phyloP scores from a whole-genome alignment of 2,888 invertebrate genomes.

The Cynaeus angustus region DNA sequence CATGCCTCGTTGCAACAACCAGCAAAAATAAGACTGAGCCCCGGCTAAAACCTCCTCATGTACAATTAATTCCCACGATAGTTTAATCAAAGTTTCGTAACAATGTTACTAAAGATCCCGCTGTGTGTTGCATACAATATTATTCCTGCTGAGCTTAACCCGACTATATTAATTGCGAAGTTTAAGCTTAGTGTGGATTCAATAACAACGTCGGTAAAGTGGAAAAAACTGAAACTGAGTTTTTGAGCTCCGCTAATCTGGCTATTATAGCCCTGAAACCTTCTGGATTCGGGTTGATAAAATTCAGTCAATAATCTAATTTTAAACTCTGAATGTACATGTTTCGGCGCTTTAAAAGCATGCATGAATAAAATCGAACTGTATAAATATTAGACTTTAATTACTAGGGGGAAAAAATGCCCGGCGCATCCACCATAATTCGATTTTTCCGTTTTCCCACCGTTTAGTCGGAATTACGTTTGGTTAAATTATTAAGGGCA shows the following conservation, averaged over 20 bases:
- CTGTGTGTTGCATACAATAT: constrained; percentile 12
- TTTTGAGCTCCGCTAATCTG: no score
- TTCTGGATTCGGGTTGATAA: neutral
- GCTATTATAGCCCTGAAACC: no score
- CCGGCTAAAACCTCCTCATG: no score
- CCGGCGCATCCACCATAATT: no score
- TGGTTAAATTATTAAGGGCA: no score
- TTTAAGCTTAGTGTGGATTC: neutral
- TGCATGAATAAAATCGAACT: constrained; percentile 2
- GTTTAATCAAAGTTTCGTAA: constrained; percentile 17
- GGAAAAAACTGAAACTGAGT: no score
- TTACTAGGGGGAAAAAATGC: neutral
- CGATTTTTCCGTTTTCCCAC: no score
- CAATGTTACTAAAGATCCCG: constrained; percentile 11
- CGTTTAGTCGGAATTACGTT: no score
- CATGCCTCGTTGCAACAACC: no score
- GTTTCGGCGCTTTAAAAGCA: neutral
- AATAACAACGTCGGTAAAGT: no score
- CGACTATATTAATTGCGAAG: constrained; percentile 1
- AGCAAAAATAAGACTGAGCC: no score
- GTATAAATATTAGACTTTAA: neutral
- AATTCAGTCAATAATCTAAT: constrained; percentile 2
- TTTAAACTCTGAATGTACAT: neutral
- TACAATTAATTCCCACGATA: neutral
- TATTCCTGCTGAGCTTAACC: neutral